Evolutionary conservation across 2,797 vertebrate species (phyloP).

Genomic region (Lepidocolaptes lacrymiger): DNA sequence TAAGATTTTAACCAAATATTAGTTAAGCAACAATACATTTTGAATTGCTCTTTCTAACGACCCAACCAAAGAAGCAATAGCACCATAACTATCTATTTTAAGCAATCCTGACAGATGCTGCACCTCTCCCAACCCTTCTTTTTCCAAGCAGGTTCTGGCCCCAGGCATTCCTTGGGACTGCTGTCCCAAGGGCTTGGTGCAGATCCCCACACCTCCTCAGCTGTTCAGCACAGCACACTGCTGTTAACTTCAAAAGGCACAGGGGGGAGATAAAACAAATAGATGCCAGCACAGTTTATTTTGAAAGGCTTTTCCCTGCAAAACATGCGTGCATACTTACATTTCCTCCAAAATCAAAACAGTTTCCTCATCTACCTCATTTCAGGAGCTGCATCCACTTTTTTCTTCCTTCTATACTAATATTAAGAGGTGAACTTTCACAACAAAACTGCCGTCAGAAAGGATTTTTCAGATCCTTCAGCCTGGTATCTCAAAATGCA

Average conservation of each 20-base stretch:
- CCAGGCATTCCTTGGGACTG: conserved; percentile 62
- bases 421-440: neutral
- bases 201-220: conserved; percentile 36
- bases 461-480: neutral
- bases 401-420: neutral
- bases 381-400: neutral
- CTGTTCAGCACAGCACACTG: conserved; percentile 43
- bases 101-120: conserved; percentile 11
- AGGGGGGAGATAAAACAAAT: conserved; percentile 10
- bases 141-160: conserved; percentile 19
- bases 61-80: neutral
- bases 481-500: neutral
- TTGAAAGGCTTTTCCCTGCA: conserved; percentile 6
- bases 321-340: neutral
- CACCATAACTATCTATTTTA: conserved; percentile 43
- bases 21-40: neutral
- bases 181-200: conserved; percentile 57
- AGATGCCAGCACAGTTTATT: conserved; percentile 9
- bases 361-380: neutral
- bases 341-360: neutral
- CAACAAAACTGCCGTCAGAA: neutral
- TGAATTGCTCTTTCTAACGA: neutral
- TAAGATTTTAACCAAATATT: neutral
- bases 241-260: conserved; percentile 31
- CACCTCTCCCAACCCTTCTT: neutral